Base-by-base conservation (phyloP, 1,140 invertebrate species). In the Thalassaphorura encarpata region DNA sequence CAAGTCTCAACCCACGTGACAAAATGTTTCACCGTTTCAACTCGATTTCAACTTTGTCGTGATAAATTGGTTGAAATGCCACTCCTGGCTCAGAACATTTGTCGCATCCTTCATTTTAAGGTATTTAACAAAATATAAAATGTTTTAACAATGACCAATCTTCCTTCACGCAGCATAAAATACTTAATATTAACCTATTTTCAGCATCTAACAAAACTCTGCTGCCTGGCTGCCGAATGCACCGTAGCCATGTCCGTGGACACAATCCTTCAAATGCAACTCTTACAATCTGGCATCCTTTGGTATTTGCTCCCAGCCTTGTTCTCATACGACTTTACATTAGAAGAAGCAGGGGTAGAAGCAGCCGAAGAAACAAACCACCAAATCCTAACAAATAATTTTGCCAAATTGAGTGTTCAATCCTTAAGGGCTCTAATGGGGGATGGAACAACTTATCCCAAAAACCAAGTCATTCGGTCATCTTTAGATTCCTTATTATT, bases 281-380 rank as follows among this genome's bases (percentile, higher is more conserved):
- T 99, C 23, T 80, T 95, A n/a, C 82, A 95, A 68, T 83, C 89
- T 5, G 95, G 94, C 11, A 87, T 88, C 0, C 68, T 99, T 0
- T 97, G 91, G 87, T 90, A 95, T 68, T 71, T 99, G 26, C 70
- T 99, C 47, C 77, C 87, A 0, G 89, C 89, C 66, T 82, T 93
- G 67, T 96, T 99, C 71, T 83, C 85, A 42, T 99, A 97, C 70
- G 97, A 99, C 75, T 99, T 88, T 70, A 99, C 97, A 0, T 75
- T 99, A 54, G 89, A 97, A 54, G 96, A 99, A 75, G 89, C 93
- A 52, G 95, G 94, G 0, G 87, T 97, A 16, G 84, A 92, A 69
- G 77, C 83, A 55, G 82, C 78, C 62, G 83, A 87, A 68, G 83
- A 87, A 28, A 80, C 83, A 4, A 97, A 96, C 71, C 79, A 85